A percentile compares a stretch with the other conserved stretches of the same genome.
These are phyloP conservation scores for Alouatta palliata DNA, from an alignment of 2,113 vertebrate species.

Conservation along the genomic window DNA sequence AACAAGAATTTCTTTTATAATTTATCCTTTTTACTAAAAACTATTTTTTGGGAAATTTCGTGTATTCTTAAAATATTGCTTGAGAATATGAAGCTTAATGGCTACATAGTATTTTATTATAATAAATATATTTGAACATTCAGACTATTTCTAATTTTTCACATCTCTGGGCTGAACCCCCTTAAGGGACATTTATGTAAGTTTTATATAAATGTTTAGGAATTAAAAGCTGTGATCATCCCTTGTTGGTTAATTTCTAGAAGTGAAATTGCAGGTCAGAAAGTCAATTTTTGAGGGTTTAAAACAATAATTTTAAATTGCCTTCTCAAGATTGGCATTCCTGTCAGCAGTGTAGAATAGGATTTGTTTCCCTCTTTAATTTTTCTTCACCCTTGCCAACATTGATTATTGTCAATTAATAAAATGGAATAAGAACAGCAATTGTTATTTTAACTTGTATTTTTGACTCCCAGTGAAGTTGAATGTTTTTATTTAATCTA, in stretches of 20 bases:
- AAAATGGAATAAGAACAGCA: slow-evolving; percentile 41
- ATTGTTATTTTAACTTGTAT: slow-evolving; percentile 60
- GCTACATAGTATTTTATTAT: slow-evolving; percentile 12
- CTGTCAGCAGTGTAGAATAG: neutral
- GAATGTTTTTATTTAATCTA: slow-evolving; percentile 52
- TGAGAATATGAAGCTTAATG: slow-evolving; percentile 29
- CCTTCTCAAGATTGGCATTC: neutral
- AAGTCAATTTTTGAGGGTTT: neutral
- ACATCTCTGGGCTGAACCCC: neutral
- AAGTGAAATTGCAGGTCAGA: slow-evolving; percentile 13
- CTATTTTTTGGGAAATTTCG: neutral
- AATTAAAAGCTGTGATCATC: slow-evolving; percentile 33
- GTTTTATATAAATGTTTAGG: neutral
- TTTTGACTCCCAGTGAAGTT: slow-evolving; percentile 60
- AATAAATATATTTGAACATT: slow-evolving; percentile 50
- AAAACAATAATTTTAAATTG: slow-evolving; percentile 6
- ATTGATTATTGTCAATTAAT: slow-evolving; percentile 51
- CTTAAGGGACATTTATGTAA: too few relatives aligned
- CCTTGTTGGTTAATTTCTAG: slow-evolving; percentile 39
- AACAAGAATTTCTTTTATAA: slow-evolving; percentile 14
- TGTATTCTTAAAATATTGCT: slow-evolving; percentile 38
- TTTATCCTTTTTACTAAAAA: slow-evolving; percentile 49
- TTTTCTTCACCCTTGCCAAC: slow-evolving; percentile 50
- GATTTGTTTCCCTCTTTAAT: slow-evolving; percentile 10
- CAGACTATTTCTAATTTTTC: neutral